Conservation (phyloP, 1,140 invertebrate genomes). For the Zaprionus vittiger region DNA sequence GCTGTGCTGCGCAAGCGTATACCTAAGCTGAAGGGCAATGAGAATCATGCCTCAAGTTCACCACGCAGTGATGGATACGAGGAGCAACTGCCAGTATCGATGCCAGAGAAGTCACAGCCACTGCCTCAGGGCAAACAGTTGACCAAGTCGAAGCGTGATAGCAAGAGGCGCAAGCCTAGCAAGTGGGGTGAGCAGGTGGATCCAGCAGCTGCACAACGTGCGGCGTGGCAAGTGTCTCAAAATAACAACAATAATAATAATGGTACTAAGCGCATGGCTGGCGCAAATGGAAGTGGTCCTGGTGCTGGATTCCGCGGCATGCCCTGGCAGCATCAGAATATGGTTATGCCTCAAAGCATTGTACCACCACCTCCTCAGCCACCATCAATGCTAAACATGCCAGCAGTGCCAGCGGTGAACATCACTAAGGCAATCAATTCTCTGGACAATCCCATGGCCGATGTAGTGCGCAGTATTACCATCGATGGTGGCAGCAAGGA, state of each 20-base stretch:
- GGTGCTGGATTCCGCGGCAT: slow-evolving; percentile 54
- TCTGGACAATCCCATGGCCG: slow-evolving; percentile 78
- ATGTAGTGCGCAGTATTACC: slow-evolving; percentile 88
- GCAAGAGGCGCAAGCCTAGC: slow-evolving; percentile 70
- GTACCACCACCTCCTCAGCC: slow-evolving; percentile 72
- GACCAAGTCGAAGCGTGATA: slow-evolving; percentile 49
- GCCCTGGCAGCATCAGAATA: slow-evolving; percentile 71
- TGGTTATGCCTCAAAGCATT: slow-evolving; percentile 52
- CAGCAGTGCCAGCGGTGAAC: slow-evolving; percentile 52
- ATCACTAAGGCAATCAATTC: slow-evolving; percentile 78
- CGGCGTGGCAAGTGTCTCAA: slow-evolving; percentile 65
- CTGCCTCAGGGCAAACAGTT: slow-evolving; percentile 26
- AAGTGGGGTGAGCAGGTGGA: slow-evolving; percentile 80
- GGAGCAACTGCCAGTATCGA: slow-evolving; percentile 33
- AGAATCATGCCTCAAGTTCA: slow-evolving; percentile 51
- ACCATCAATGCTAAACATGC: slow-evolving; percentile 54
- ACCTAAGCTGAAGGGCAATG: slow-evolving; percentile 71
- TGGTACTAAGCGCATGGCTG: slow-evolving; percentile 25
- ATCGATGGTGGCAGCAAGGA: slow-evolving; percentile 93
- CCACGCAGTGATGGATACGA: slow-evolving; percentile 68
- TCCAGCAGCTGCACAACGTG: slow-evolving; percentile 53
- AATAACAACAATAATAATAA: slow-evolving; percentile 42
- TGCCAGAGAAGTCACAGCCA: slow-evolving; percentile 25
- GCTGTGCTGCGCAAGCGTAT: slow-evolving; percentile 76
- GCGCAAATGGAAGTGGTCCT: neutral